Base-by-base conservation (phyloP, 1,140 invertebrate genomes). In the Sogatella furcifera region DNA sequence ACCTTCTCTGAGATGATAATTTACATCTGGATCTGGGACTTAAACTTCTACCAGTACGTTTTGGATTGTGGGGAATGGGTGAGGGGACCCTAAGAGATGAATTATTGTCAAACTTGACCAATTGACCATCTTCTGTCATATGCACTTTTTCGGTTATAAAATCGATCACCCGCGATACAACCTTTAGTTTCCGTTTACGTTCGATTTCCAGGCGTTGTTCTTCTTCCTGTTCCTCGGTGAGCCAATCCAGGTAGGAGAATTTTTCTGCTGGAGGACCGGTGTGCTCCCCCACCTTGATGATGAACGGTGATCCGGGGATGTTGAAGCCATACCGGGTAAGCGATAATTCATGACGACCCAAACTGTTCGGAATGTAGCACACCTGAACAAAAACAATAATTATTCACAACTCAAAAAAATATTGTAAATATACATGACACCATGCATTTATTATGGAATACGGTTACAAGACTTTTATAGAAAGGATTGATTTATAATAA, bases 101-200 rank as follows among this genome's bases (percentile, higher is more conserved):
- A 34, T 19, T 8, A 34, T 19, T 8, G 28, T 41, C 31, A 21
- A 78, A 75, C 69, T 74, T 76, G 66, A 77, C 74, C 22, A 77
- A 68, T 19, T 67, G 64, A 11, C 77, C 76, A 69, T 77, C 75
- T 68, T 78, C 77, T 63, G 70, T 74, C 15, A 78, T 56, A 44
- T 77, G 62, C 77, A 78, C 77, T 69, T 78, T 77, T 66, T 78
- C 77, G 24, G 74, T 75, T 8, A 76, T 75, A 69, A 77, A 78
- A 64, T 78, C 76, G 17, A 78, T 75, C 55, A 77, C 77, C 57
- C 75, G 70, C 59, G 75, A 67, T 9, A 77, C 72, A 15, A 76
- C 72, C 69, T 74, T 77, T 69, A 70, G 72, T 46, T 78, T 74
- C 10, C 68, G 68, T 66, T 74, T 74, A 6, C 70, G 59, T 59